Percentiles rank a stretch among this genome's conserved stretches.
phyloP scores from a whole-genome alignment of 2,888 invertebrate genomes.

The Scotopteryx bipunctaria region DNA sequence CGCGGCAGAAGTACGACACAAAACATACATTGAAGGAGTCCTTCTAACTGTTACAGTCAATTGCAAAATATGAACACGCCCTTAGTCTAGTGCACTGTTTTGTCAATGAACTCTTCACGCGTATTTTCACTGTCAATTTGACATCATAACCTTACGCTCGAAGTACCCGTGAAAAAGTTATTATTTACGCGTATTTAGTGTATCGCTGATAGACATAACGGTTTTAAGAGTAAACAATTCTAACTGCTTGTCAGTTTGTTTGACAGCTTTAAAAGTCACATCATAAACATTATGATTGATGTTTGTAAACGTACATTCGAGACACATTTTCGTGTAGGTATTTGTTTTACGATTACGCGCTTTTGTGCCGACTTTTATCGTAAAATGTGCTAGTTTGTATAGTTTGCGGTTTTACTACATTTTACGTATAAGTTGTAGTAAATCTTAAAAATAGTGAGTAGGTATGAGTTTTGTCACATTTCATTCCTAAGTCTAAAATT shows the following conservation, averaged over 20 bases:
- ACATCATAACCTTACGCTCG: too few species aligned
- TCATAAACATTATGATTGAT: conserved; percentile 32
- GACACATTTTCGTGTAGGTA: neutral
- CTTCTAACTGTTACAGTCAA: too few species aligned
- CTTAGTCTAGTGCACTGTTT: too few species aligned
- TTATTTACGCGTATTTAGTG: neutral
- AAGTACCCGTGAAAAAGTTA: neutral
- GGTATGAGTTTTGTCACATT: too few species aligned
- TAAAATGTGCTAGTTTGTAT: neutral
- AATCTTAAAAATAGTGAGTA: too few species aligned
- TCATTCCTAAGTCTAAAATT: too few species aligned
- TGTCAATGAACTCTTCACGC: too few species aligned
- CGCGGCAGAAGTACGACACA: too few species aligned
- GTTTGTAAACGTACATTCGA: conserved; percentile 9
- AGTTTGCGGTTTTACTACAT: neutral
- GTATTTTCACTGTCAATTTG: too few species aligned
- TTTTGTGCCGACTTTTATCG: conserved; percentile 1
- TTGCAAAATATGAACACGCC: too few species aligned
- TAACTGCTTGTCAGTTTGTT: conserved; percentile 31
- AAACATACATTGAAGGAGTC: too few species aligned
- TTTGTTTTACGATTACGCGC: conserved; percentile 10
- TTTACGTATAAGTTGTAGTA: too few species aligned
- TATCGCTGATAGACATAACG: neutral
- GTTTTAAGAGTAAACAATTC: conserved; percentile 1
- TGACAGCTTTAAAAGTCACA: conserved; percentile 32